Base-by-base conservation (phyloP, 2,797 vertebrate species). In the Centropyge bicolor region DNA sequence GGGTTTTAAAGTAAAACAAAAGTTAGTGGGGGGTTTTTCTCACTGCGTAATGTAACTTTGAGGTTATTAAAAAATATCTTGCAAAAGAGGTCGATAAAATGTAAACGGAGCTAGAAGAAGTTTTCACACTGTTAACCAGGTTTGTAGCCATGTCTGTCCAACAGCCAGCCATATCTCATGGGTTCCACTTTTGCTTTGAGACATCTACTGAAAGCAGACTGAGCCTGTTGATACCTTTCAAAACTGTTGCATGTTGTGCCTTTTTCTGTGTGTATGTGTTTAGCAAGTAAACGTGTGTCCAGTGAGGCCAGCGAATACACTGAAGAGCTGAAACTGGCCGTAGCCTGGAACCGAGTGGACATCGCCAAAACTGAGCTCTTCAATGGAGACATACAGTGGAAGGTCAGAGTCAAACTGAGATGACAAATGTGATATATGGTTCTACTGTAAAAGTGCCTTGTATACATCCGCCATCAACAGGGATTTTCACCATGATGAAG, bases 321-420 rank as follows among this genome's bases (percentile, higher is more conserved):
- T 11, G 96, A 97, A 10, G 97, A 97, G 80, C 89, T 97, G 76
- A 97, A 96, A 64, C 88, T 97, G 88, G 97, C 97, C 0, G 96
- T 97, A 76, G 96, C 96, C 79, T 97, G 97, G 97, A 96, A 97
- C 91, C 92, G 96, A 3, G 96, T 97, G 85, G 97, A 97, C 91
- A 97, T 97, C 4, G 97, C 96, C 38, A 96, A 96, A 82, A 92
- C 93, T 0, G 96, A 97, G 86, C 94, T 97, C 63, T 97, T 97
- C 89, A 95, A 95, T 5, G 96, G 96, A 31, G 93, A 95, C 84
- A 95, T 97, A 45, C 91, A 95, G 0, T 97, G 97, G 97, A 92
- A 91, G 96, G 91, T 92, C 59, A 69, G 84, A 20, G 36, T 38
- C 27, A 3, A 10, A 35, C 16, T 20, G 8, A 27, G 27, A 40